Conservation (phyloP, 2,113 vertebrate genomes). For the Sminthopsis crassicaudata region DNA sequence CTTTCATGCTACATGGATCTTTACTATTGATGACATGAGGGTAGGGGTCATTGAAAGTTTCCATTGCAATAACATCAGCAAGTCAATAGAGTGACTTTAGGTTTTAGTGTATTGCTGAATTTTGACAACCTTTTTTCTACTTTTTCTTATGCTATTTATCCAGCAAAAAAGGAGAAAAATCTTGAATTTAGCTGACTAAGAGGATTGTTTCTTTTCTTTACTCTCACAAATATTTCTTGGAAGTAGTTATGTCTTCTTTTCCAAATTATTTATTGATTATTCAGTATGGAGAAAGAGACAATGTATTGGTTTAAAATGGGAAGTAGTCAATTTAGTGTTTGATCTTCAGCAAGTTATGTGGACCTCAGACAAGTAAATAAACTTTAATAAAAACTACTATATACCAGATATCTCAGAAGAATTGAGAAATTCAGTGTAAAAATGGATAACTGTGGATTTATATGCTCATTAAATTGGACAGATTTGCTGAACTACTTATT, state of each 20-base stretch:
- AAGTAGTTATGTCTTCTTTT: background rate
- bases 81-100: background rate
- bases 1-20: background rate
- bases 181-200: background rate
- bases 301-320: background rate
- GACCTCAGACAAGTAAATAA: background rate
- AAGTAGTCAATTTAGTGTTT: background rate
- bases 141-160: slow-evolving; percentile 51
- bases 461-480: background rate
- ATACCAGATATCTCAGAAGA: background rate
- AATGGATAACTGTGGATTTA: background rate
- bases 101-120: slow-evolving; percentile 14
- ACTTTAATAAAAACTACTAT: background rate
- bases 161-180: background rate
- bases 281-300: background rate
- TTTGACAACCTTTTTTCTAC: slow-evolving; percentile 39
- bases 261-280: background rate
- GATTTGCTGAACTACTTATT: background rate
- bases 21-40: slow-evolving; percentile 12
- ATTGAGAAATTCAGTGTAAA: background rate
- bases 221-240: background rate
- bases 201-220: background rate
- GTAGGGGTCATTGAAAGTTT: background rate
- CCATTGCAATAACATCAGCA: slow-evolving; percentile 46
- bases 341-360: background rate